Conservation (phyloP, 2,888 invertebrate species). For the Thelaira solivaga region DNA sequence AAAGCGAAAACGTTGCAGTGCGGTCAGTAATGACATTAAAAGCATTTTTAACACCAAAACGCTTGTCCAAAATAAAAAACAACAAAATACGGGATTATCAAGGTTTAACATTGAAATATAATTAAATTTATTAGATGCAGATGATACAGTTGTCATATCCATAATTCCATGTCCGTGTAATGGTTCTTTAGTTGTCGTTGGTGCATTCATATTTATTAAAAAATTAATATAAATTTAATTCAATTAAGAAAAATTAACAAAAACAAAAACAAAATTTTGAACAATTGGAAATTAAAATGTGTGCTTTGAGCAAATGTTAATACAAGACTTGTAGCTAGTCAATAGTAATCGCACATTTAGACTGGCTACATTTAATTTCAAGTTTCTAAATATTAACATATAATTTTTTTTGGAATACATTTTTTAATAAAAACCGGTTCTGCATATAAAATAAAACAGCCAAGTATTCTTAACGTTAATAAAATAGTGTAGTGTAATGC, state of each 20-base stretch:
- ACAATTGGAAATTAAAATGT: not conserved
- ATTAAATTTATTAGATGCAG: constrained; percentile 36
- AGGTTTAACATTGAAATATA: constrained; percentile 67
- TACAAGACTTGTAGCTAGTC: not conserved
- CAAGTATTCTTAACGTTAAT: not conserved
- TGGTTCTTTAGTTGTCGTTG: constrained; percentile 19
- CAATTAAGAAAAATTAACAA: not conserved
- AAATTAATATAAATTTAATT: not conserved
- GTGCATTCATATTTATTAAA: constrained; percentile 18
- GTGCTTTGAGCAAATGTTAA: not conserved
- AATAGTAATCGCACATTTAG: not conserved
- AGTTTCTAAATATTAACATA: too few species aligned
- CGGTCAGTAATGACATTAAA: constrained; percentile 76
- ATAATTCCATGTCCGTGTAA: constrained; percentile 32
- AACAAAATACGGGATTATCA: constrained; percentile 75
- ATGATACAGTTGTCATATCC: constrained; percentile 29
- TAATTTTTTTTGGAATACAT: too few species aligned
- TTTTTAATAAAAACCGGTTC: constrained; percentile 27
- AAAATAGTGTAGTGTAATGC: not conserved
- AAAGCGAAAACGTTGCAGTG: constrained; percentile 74
- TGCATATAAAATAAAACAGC: not conserved
- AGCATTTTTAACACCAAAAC: constrained; percentile 77
- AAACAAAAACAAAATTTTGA: not conserved
- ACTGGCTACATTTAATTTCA: not conserved
- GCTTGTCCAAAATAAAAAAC: constrained; percentile 76